These are phyloP conservation scores for Apogon hyalosoma DNA, from an alignment of 2,797 vertebrate genomes.

Conservation along the genomic window DNA sequence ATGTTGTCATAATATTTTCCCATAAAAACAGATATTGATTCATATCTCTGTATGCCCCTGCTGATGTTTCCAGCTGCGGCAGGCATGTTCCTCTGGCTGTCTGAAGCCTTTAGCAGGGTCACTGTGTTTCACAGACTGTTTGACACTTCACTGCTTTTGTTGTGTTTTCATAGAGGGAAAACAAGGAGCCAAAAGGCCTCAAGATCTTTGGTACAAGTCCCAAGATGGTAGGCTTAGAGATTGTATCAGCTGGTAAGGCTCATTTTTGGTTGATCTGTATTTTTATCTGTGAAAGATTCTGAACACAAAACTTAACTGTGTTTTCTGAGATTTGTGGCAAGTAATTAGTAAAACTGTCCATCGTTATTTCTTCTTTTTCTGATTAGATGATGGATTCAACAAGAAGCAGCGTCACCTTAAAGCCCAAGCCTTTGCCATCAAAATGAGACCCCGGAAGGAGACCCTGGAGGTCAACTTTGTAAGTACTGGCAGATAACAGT, in stretches of 20 bases:
- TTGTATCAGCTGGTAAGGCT: constrained; percentile 83
- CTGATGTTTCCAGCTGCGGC: constrained; percentile 11
- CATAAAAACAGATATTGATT: too few relatives aligned
- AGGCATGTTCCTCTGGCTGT: neutral
- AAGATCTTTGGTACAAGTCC: constrained; percentile 92
- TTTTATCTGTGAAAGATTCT: neutral
- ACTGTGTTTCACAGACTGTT: constrained; percentile 19
- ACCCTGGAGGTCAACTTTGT: constrained; percentile 98
- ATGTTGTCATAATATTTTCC: too few relatives aligned
- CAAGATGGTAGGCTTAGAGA: constrained; percentile 91
- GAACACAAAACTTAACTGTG: too few relatives aligned
- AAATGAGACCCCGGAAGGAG: constrained; percentile 97
- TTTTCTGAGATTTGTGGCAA: neutral
- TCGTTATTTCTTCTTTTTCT: neutral
- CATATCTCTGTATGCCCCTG: neutral
- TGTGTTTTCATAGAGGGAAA: constrained; percentile 84
- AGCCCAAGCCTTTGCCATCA: constrained; percentile 94
- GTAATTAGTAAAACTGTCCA: neutral
- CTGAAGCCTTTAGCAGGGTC: constrained; percentile 20
- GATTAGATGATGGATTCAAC: constrained; percentile 88
- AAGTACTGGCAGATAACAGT: constrained; percentile 74
- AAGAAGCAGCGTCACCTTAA: constrained; percentile 92
- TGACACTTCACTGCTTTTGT: constrained; percentile 11
- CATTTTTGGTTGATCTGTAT: neutral
- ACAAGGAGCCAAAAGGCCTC: constrained; percentile 92